Base-by-base conservation (phyloP, 2,113 vertebrate genomes). In the Mohoua ochrocephala region DNA sequence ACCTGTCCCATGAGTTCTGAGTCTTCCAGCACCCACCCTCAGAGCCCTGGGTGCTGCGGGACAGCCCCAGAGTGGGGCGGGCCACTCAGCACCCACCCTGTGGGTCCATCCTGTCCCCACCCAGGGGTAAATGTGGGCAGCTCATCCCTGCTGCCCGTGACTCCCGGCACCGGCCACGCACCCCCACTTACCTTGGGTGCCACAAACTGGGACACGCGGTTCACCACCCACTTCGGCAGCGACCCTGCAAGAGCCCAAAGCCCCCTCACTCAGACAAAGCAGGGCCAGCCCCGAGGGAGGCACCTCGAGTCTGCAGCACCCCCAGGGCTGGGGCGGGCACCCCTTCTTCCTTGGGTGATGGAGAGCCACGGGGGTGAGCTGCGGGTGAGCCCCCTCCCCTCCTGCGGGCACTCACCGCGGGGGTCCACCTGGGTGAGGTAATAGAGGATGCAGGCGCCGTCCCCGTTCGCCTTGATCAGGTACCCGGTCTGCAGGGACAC, bases 401-500 rank as follows among this genome's bases (percentile, higher is more conserved):
- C 22, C 63, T 7, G 22, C 31, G 13, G 61, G 33, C 35, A 77
- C 95, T 98, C 91, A 99, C 99, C 99, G 74, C 97, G 97, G 11
- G 99, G 99, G 86, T 99, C 99, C 84, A 99, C 98, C 96, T 99
- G 99, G 60, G 98, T 99, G 93, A 99, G 96, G 90, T 98, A 99
- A 95, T 98, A 98, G 50, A 99, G 98, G 50, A 97, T 84, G 69
- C 98, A 98, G 94, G 97, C 93, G 6, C 91, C 74, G 16, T 97
- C 64, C 23, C 98, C 97, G 0, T 95, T 98, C 3, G 98, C 98
- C 93, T 98, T 98, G 96, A 99, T 98, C 93, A 99, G 97, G 95
- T 98, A 99, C 4, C 98, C 98, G 2, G 98, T 99, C 94, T 98
- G 98, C 73, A 98, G 97, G 23, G 98, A 99, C 91, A 99, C 98